Base-by-base conservation (phyloP, 1,140 invertebrate genomes). In the Eupeodes corollae region DNA sequence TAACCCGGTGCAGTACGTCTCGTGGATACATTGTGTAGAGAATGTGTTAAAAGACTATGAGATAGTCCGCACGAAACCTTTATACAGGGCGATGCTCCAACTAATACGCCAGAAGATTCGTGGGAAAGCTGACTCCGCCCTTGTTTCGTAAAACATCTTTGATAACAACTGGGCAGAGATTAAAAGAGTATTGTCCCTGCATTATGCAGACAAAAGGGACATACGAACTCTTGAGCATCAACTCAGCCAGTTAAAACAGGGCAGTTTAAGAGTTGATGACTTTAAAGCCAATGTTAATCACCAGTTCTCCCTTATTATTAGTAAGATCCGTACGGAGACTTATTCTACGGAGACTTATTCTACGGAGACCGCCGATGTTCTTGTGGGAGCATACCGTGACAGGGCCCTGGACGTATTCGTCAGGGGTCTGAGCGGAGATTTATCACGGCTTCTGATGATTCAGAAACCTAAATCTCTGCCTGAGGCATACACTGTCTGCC, bases 171-270 rank as follows among this genome's bases (percentile, higher is more conserved):
- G 46, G 46, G 16, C 14, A 31, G 18, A 5, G 14, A 40, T 47
- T 31, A 12, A 6, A 6, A 40, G 18, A 31, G 40, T 19, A 16
- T 21, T 41, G 13, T 30, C 35, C 5, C 13, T 41, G 15, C 39
- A 47, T 13, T 47, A 47, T 31, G 37, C 46, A 9, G 46, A 47
- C 31, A 47, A 47, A 41, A 6, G 37, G 41, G 46, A 47, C 33
- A 10, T 47, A 31, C 13, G 5, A 6, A 47, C 39, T 11, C 39
- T 47, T 5, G 38, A 47, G 16, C 31, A 47, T 16, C 46, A 41
- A 35, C 33, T 8, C 15, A 6, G n/a, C 14, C 14, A 14, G 43
- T 9, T 44, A 33, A 13, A 16, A 8, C 37, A 41, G 31, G 38
- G 46, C 3, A 40, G 21, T 38, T 11, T 11, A 12, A 21, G 15